These are phyloP conservation scores for Stigmatopora nigra DNA, from an alignment of 2,113 vertebrate genomes.

Conservation along the genomic window DNA sequence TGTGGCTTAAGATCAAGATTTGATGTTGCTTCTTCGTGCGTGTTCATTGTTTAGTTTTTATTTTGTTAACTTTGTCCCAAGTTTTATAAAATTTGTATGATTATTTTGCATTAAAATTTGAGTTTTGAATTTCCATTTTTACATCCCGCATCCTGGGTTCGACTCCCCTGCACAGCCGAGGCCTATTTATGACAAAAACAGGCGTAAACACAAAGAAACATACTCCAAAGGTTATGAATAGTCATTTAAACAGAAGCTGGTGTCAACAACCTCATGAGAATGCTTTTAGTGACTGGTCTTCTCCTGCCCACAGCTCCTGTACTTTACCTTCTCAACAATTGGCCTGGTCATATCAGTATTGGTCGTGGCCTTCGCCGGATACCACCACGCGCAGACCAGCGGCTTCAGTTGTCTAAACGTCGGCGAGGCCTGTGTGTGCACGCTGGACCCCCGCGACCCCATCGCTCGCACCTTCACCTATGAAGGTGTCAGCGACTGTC, in stretches of 20 bases:
- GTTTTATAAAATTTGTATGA: too few relatives aligned
- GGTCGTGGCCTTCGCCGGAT: conserved; percentile 79
- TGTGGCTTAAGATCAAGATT: conserved; percentile 50
- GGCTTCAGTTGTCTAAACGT: conserved; percentile 66
- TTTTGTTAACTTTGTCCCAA: too few relatives aligned
- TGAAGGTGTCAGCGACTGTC: conserved; percentile 71
- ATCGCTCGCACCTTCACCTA: conserved; percentile 83
- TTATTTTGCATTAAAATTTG: too few relatives aligned
- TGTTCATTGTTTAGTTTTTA: too few relatives aligned
- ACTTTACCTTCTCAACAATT: conserved; percentile 83
- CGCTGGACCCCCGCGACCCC: conserved; percentile 71
- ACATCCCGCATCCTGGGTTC: too few relatives aligned
- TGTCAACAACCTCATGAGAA: neutral
- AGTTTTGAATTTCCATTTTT: too few relatives aligned
- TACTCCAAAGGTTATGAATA: too few relatives aligned
- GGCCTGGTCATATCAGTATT: conserved; percentile 78
- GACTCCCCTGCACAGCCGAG: too few relatives aligned
- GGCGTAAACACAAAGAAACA: too few relatives aligned
- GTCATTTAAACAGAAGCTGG: too few relatives aligned
- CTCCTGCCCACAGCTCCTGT: conserved; percentile 73
- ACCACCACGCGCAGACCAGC: conserved; percentile 76
- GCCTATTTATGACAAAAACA: too few relatives aligned
- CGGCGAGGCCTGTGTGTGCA: conserved; percentile 73
- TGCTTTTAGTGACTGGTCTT: neutral
- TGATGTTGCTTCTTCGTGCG: too few relatives aligned